phyloP scores from a whole-genome alignment of 2,888 invertebrate genomes.

The Nomada fucata region DNA sequence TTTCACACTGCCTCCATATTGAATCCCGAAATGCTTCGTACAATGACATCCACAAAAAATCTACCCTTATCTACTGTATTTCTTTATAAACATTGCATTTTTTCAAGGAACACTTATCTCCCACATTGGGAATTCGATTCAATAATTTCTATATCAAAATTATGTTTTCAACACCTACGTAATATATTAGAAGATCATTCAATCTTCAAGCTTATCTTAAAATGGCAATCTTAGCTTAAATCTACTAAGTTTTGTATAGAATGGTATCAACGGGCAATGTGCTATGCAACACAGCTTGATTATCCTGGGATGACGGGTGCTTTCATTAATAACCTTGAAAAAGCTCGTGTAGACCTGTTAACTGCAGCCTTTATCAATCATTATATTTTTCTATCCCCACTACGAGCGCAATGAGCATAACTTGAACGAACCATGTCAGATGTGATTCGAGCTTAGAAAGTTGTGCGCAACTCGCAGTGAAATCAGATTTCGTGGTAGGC shows the following conservation, averaged over 20 bases:
- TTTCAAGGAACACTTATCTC: too few species aligned
- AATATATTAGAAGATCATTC: too few species aligned
- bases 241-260: neutral
- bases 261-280: neutral
- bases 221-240: too few species aligned
- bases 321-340: conserved; percentile 32
- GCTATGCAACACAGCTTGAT: neutral
- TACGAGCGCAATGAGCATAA: conserved; percentile 53
- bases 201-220: too few species aligned
- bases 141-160: too few species aligned
- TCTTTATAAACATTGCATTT: neutral
- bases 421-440: conserved; percentile 72
- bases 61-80: neutral
- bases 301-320: neutral
- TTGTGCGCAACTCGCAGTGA: conserved; percentile 77
- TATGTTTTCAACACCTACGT: too few species aligned
- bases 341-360: conserved; percentile 30
- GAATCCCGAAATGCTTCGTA: conserved; percentile 17
- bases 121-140: too few species aligned
- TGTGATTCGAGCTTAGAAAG: conserved; percentile 76
- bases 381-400: conserved; percentile 50
- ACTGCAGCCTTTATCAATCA: conserved; percentile 33
- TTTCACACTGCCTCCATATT: conserved; percentile 22
- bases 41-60: conserved; percentile 1
- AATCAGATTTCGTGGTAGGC: conserved; percentile 67